These are phyloP conservation scores for Macquaria australasica DNA, from an alignment of 2,113 vertebrate genomes.

Conservation along the genomic window DNA sequence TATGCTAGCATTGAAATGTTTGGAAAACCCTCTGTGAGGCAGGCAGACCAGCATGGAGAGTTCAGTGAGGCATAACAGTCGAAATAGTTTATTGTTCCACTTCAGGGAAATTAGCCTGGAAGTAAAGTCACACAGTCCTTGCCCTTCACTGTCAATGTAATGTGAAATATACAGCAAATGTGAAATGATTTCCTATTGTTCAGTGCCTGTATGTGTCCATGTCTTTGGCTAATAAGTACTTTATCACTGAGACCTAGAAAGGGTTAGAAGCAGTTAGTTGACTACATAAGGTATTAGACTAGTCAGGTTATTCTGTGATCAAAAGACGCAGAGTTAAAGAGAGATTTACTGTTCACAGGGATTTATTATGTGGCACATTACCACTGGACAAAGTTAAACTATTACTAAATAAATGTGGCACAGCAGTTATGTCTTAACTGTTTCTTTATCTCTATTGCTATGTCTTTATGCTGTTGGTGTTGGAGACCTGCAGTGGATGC, in stretches of 20 bases:
- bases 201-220: neutral
- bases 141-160: neutral
- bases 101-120: neutral
- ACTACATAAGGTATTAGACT: neutral
- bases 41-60: neutral
- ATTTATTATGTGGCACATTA: neutral
- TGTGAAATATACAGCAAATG: neutral
- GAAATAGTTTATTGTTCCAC: neutral
- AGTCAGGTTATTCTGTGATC: neutral
- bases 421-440: neutral
- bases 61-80: neutral
- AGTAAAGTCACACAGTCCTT: neutral
- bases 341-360: neutral
- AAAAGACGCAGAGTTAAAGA: neutral
- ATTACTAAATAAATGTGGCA: neutral
- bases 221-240: neutral
- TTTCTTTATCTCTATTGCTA: no score
- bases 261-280: neutral
- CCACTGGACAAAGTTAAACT: neutral
- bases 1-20: neutral
- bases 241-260: neutral
- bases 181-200: neutral
- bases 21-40: neutral
- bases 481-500: constrained; percentile 90
- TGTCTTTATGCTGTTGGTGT: constrained; percentile 65